Conservation (phyloP, 2,797 vertebrate species). For the Pachyuromys duprasi region DNA sequence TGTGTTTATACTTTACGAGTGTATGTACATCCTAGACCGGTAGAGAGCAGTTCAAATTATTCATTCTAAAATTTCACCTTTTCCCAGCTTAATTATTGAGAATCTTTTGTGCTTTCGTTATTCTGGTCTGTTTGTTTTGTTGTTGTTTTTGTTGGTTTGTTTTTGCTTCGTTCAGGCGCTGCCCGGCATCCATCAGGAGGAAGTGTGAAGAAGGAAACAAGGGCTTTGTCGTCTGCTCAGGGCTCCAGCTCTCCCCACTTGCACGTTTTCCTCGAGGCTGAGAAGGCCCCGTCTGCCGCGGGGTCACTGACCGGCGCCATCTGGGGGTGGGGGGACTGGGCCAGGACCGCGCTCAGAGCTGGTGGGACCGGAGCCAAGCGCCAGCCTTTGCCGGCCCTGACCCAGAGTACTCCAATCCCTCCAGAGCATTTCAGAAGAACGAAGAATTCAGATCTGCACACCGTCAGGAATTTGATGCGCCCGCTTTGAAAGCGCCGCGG, state of each 20-base stretch:
- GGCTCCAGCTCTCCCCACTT: neutral
- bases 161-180: neutral
- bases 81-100: neutral
- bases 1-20: neutral
- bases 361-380: neutral
- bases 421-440: conserved; percentile 5
- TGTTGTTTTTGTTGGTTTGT: neutral
- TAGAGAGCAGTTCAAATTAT: neutral
- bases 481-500: neutral
- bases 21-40: neutral
- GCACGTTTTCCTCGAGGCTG: neutral
- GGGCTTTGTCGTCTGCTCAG: neutral
- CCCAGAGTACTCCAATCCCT: neutral
- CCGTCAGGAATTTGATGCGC: neutral
- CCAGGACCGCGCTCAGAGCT: neutral
- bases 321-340: too few species aligned
- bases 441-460: neutral
- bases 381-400: neutral
- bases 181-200: neutral
- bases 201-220: neutral
- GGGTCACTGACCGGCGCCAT: neutral
- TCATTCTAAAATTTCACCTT: neutral
- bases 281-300: neutral
- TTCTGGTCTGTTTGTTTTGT: neutral
- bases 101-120: neutral